Evolutionary conservation across 2,888 invertebrate species (phyloP), one percentile per base, ranked within the genome.

Genomic region (Suillia variegata): DNA sequence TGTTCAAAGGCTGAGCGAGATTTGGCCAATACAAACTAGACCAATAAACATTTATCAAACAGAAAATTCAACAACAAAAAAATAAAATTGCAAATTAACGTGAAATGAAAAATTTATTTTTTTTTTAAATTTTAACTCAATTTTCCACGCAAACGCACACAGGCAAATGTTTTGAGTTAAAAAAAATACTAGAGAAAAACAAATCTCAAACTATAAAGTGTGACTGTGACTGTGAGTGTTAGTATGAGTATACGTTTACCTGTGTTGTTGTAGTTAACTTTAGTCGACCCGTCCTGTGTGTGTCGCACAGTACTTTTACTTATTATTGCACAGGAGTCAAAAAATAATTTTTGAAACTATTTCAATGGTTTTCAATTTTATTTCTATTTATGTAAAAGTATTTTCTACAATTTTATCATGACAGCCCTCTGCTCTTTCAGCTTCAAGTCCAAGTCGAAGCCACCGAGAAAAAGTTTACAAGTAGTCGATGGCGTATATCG

Each of bases 61-160:
- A 33, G 33, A 18, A 38, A 33, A 26, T 42, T 49, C 6, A 15
- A n/a, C n/a, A n/a, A n/a, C n/a, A n/a, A n/a, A n/a, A n/a, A 59
- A 60, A 55, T 56, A 61, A n/a, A n/a, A 55, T 60, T 52, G 54
- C 50, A 52, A 26, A 58, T 54, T 55, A 54, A 59, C 42, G 22
- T 12, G 20, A 57, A 64, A 47, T 4, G 38, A 12, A 45, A 56
- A 22, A 60, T 54, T 48, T 56, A 15, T 38, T 42, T 18, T 34
- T 34, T 61, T 58, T 17, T 38, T 31, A 38, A 26, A 59, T 52
- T 59, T 38, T 58, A 17, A 56, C 68, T 68, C 62, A 63, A 48
- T 68, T 67, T 65, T 75, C 74, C 75, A 76, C 59, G 42, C 49
- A 67, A 50, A 62, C 53, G 13, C 31, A 51, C 38, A 38, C 38